Percentiles rank a stretch among this genome's conserved stretches.
Conservation (phyloP, 2,113 vertebrate genomes). For the Ceuthmochares aereus region DNA sequence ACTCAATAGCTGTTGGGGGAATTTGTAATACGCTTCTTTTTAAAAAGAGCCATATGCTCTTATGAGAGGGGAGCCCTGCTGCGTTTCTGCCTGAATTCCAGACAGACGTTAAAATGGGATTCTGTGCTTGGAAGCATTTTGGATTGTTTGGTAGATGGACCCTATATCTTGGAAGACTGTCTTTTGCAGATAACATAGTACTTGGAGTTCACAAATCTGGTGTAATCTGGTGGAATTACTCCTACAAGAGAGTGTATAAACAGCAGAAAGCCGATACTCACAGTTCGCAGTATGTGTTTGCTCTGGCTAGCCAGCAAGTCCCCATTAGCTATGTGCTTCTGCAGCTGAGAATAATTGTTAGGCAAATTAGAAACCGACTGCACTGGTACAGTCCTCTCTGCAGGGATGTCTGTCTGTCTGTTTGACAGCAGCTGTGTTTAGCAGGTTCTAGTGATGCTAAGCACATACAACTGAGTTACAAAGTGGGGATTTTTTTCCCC, state of each 20-base stretch:
- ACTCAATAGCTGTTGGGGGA: not conserved
- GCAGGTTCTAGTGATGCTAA: not conserved
- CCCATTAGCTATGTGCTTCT: not conserved
- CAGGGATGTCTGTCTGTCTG: not conserved
- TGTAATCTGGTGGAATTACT: not conserved
- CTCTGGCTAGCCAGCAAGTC: not conserved
- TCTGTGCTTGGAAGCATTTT: not conserved
- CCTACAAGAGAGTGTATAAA: accelerated
- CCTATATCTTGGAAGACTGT: accelerated
- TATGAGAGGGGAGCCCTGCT: not conserved
- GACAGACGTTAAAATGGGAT: not conserved
- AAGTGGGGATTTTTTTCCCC: not conserved
- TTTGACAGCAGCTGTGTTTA: not conserved
- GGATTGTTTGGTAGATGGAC: not conserved
- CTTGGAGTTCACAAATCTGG: not conserved
- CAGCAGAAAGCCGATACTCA: not conserved
- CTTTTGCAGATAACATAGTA: not conserved
- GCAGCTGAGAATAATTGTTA: not conserved
- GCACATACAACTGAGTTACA: not conserved
- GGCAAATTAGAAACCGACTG: not conserved
- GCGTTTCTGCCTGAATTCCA: not conserved
- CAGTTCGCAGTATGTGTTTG: accelerated
- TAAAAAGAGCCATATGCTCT: not conserved
- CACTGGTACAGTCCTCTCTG: not conserved
- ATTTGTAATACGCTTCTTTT: not conserved